phyloP scores from a whole-genome alignment of 2,797 vertebrate genomes.

The Sebastes cheni region DNA sequence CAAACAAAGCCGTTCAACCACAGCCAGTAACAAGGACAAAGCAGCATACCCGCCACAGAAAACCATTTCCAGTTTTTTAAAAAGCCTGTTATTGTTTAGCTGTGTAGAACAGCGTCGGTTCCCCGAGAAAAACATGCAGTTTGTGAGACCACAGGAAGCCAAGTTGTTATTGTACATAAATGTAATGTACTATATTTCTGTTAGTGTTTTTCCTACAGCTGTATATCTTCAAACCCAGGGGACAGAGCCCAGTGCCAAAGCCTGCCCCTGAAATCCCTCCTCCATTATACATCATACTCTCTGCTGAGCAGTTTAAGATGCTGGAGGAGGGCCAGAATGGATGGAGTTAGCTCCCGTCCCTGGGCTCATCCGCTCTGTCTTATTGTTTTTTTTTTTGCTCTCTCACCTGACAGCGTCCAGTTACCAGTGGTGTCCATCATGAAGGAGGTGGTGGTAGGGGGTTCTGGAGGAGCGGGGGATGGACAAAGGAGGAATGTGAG shows the following conservation, averaged over 20 bases:
- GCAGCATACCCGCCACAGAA: constrained; percentile 54
- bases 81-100: constrained; percentile 65
- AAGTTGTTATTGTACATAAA: constrained; percentile 67
- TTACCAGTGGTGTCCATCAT: constrained; percentile 76
- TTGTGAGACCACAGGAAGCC: constrained; percentile 64
- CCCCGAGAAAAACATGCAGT: constrained; percentile 50
- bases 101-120: constrained; percentile 39
- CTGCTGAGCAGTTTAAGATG: constrained; percentile 48
- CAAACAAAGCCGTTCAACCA: constrained; percentile 54
- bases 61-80: constrained; percentile 57
- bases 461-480: constrained; percentile 77
- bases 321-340: constrained; percentile 44
- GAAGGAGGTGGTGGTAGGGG: constrained; percentile 58
- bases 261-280: constrained; percentile 45
- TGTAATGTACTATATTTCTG: constrained; percentile 49
- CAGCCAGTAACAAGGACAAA: constrained; percentile 61
- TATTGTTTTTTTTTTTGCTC: background rate
- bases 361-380: background rate
- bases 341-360: constrained; percentile 18
- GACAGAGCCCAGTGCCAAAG: constrained; percentile 56
- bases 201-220: constrained; percentile 63
- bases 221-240: constrained; percentile 65
- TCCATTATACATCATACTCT: constrained; percentile 46
- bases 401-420: constrained; percentile 83
- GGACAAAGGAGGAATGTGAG: constrained; percentile 69